Evolutionary conservation across 2,888 invertebrate species (phyloP), one percentile per base, ranked within the genome.

Genomic region (Drosophila melanosoma): DNA sequence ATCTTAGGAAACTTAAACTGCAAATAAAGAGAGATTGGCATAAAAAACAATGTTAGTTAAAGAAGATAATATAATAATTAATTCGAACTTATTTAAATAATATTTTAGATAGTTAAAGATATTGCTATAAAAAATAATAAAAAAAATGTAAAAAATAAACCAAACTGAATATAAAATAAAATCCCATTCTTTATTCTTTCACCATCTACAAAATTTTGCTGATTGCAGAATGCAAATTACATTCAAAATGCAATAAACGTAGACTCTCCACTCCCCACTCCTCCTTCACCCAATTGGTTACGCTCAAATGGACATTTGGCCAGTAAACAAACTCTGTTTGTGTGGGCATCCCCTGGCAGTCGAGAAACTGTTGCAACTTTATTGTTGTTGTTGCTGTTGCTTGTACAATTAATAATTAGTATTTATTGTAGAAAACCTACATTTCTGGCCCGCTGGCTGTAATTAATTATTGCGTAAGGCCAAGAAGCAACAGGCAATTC

Each of bases 391-490:
- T 40, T 61, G 68, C 48, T 61, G 54, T 59, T 70, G 60, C 66
- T 76, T 68, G 67, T 72, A 72, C 89, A 79, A 79, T 88, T 89
- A 89, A 87, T 89, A 84, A 87, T 87, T 78, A 59, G 81, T 84
- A 76, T 84, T 84, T 79, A 80, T 85, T 79, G 83, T 81, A 75
- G 54, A 74, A 84, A 87, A 78, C 85, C 87, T 80, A 83, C 82
- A 84, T 85, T 85, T 84, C 85, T 75, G 84, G 75, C 89, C 85
- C 70, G 81, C 52, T 80, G 89, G 74, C 71, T 67, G 81, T 84
- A 89, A 87, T 86, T 86, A 89, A 82, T 89, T 84, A 62, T 86
- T 86, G 89, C 85, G 85, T 89, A 89, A 86, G 81, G 76, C 85
- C 84, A 82, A 85, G 87, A 89, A 89, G 87, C 81, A 73, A 87